These are phyloP conservation scores for Trissonchulus sp. DNA, from an alignment of 2,888 invertebrate genomes.

Conservation along the genomic window DNA sequence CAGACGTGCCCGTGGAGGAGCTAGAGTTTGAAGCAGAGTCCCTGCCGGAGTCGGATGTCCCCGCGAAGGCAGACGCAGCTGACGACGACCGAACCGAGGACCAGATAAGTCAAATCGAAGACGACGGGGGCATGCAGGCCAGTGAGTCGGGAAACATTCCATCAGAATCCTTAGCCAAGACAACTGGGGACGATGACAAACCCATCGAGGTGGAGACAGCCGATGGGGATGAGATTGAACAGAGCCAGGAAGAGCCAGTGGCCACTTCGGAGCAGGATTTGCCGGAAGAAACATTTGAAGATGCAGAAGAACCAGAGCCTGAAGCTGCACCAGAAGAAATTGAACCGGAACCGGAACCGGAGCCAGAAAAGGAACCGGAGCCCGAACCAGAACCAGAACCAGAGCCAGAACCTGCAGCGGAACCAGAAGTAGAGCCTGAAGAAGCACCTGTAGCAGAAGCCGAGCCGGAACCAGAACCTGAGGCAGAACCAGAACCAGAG, in stretches of 20 bases:
- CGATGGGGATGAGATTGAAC: neutral
- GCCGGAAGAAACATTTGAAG: neutral
- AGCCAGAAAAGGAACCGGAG: neutral
- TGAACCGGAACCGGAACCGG: neutral
- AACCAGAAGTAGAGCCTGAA: neutral
- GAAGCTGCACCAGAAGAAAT: neutral
- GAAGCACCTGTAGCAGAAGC: neutral
- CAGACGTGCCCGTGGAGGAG: neutral
- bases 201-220: neutral
- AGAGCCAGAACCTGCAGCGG: slow-evolving; percentile 15
- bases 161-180: slow-evolving; percentile 1
- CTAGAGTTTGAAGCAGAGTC: neutral
- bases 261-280: neutral
- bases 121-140: neutral
- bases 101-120: neutral
- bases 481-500: neutral
- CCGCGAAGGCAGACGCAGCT: slow-evolving; percentile 11
- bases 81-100: neutral
- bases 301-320: neutral
- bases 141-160: neutral
- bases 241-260: neutral
- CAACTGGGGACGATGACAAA: no score
- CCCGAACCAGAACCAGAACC: slow-evolving; percentile 8
- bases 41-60: neutral
- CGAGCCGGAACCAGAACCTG: slow-evolving; percentile 10